Base-by-base conservation (phyloP, 2,888 invertebrate species). In the Pediacus dermestoides region DNA sequence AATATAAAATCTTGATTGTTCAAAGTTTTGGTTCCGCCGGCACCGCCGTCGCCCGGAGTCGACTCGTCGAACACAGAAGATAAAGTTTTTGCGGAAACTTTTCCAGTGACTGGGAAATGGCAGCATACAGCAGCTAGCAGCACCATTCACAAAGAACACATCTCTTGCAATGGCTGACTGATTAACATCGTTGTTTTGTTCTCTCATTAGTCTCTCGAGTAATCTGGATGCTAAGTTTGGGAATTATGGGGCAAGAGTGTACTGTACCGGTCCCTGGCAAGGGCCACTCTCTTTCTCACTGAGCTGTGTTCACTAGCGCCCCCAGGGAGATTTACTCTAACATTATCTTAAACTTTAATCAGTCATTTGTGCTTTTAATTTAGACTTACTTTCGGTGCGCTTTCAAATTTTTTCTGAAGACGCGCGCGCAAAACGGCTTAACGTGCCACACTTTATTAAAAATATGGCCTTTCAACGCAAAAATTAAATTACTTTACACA, bases 181-280 rank as follows among this genome's bases (percentile, higher is more conserved):
- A 61, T 60, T 61, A 60, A 60, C 59, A 56, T 55, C 58, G 55
- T 55, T 58, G 61, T 63, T 61, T 52, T 48, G 48, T 48, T 46
- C 47, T 45, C 46, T 49, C 53, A 52, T 55, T 53, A 52, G 46
- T 52, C 52, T 52, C 55, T 30, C 22, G 50, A 48, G 52, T 50
- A 53, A 53, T 50, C 50, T 44, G 47, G 56, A 62, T 57, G 57
- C 57, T 61, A 58, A 58, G 55, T 58, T 60, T 55, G 42, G 49
- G 45, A 60, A 53, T 57, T 58, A 57, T 53, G 49, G 55, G 42
- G 37, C 50, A 45, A 34, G 46, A 44, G 34, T 44, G 35, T 34
- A 41, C 43, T 44, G 16, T n/a, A 8, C 11, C 8, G 9, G 13
- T 33, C 38, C 32, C 33, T 16, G 16, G 33, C 4, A 15, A 16